Conservation (phyloP, 2,888 invertebrate species). For the Tillus elongatus region DNA sequence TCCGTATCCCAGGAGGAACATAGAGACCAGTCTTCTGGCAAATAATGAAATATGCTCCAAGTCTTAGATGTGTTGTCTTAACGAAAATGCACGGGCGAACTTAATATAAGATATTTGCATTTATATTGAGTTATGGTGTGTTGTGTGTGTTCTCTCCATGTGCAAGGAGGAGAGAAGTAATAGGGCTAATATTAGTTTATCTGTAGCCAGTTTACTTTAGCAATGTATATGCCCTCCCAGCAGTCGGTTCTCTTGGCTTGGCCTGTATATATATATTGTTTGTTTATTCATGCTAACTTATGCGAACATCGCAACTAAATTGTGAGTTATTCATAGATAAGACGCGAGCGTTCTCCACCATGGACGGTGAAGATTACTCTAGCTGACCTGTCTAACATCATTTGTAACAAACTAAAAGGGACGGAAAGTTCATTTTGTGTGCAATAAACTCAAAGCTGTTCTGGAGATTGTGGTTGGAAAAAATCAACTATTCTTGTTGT, state of each 20-base stretch:
- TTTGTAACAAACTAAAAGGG: too few species aligned
- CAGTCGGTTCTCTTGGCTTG: too few species aligned
- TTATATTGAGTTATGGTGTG: conserved; percentile 43
- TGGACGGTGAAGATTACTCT: too few species aligned
- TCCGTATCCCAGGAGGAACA: conserved; percentile 7
- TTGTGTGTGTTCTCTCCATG: conserved; percentile 32
- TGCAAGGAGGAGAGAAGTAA: conserved; percentile 29
- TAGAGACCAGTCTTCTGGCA: conserved; percentile 11
- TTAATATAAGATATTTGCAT: conserved; percentile 43
- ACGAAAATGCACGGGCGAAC: conserved; percentile 39
- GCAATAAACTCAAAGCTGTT: too few species aligned
- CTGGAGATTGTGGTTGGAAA: too few species aligned
- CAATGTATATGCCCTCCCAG: conserved; percentile 39
- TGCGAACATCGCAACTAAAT: too few species aligned
- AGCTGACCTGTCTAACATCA: too few species aligned
- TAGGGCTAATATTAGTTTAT: conserved; percentile 42
- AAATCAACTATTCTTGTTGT: too few species aligned
- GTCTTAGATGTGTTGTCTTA: conserved; percentile 38
- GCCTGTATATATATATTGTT: conserved; percentile 37
- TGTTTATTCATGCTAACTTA: conserved; percentile 28
- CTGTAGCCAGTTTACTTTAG: conserved; percentile 38
- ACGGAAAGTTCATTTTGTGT: too few species aligned
- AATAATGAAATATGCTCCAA: conserved; percentile 23
- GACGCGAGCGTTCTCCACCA: too few species aligned
- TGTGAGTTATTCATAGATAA: too few species aligned